A percentile compares a stretch with the other conserved stretches of the same genome.
Conservation (phyloP, 2,113 vertebrate genomes). For the Cyprinodon variegatus region DNA sequence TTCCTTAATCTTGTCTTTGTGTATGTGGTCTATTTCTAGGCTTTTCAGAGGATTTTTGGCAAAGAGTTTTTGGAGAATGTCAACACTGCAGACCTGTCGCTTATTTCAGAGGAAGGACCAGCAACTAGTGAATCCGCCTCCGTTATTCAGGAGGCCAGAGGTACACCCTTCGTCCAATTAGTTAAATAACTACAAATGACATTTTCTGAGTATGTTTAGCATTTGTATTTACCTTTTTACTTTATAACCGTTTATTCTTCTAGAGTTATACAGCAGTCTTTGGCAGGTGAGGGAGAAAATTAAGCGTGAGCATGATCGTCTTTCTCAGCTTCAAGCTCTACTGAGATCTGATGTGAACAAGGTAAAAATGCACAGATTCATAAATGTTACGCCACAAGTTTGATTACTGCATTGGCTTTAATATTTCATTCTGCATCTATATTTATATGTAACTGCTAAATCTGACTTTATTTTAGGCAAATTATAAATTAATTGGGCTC, state of each 20-base stretch:
- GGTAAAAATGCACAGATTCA: slow-evolving; percentile 60
- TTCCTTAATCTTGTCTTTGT: background rate
- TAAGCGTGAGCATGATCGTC: slow-evolving; percentile 79
- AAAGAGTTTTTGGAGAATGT: slow-evolving; percentile 66
- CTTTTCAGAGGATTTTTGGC: slow-evolving; percentile 70
- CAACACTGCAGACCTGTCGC: slow-evolving; percentile 29
- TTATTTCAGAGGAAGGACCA: slow-evolving; percentile 57
- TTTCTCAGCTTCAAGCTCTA: slow-evolving; percentile 77
- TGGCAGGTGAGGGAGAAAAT: slow-evolving; percentile 79
- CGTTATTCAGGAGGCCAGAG: slow-evolving; percentile 74
- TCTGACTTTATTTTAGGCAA: background rate
- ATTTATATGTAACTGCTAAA: background rate
- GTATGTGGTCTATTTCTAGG: slow-evolving; percentile 60
- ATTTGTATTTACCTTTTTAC: background rate
- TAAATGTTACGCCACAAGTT: background rate
- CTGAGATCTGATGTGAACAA: slow-evolving; percentile 74
- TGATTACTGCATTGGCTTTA: background rate
- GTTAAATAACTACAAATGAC: background rate
- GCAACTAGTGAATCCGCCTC: slow-evolving; percentile 60
- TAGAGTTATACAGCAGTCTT: slow-evolving; percentile 80
- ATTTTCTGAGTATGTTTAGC: background rate
- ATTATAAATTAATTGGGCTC: background rate
- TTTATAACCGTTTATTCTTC: slow-evolving; percentile 28
- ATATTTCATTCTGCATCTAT: background rate
- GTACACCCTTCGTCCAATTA: slow-evolving; percentile 59